A percentile compares a stretch with the other conserved stretches of the same genome.
These are phyloP conservation scores for Athripsodes cinereus DNA, from an alignment of 2,888 invertebrate genomes.

Conservation along the genomic window DNA sequence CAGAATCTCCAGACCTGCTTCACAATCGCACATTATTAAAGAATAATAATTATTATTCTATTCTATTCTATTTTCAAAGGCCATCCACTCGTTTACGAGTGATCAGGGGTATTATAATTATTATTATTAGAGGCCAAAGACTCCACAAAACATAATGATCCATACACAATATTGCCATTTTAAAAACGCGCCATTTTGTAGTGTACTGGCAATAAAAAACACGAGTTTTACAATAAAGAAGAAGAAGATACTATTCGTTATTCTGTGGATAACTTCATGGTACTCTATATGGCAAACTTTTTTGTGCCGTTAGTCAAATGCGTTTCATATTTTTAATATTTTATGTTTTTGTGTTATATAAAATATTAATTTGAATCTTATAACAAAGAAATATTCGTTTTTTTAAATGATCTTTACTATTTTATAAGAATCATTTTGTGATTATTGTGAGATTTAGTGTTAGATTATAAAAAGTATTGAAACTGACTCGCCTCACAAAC, in stretches of 20 bases:
- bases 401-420: too few relatives aligned
- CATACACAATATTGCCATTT: too few relatives aligned
- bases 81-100: too few relatives aligned
- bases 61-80: too few relatives aligned
- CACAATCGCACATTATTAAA: too few relatives aligned
- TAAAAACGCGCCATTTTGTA: neutral
- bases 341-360: neutral
- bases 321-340: neutral
- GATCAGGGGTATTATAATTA: too few relatives aligned
- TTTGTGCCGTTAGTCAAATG: neutral
- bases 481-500: constrained; percentile 40
- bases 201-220: neutral
- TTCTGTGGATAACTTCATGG: neutral
- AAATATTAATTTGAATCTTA: neutral
- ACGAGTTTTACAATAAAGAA: neutral
- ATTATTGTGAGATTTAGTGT: neutral
- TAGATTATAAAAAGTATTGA: constrained; percentile 24
- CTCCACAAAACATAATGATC: too few relatives aligned
- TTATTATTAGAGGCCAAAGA: too few relatives aligned
- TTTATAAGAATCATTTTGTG: neutral
- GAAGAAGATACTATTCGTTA: neutral
- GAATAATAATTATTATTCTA: too few relatives aligned
- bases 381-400: too few relatives aligned
- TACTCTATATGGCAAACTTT: neutral
- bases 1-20: too few relatives aligned